Evolutionary conservation across 2,113 vertebrate species (phyloP), one percentile per base, ranked within the genome.

Genomic region (Ardeotis arabs): DNA sequence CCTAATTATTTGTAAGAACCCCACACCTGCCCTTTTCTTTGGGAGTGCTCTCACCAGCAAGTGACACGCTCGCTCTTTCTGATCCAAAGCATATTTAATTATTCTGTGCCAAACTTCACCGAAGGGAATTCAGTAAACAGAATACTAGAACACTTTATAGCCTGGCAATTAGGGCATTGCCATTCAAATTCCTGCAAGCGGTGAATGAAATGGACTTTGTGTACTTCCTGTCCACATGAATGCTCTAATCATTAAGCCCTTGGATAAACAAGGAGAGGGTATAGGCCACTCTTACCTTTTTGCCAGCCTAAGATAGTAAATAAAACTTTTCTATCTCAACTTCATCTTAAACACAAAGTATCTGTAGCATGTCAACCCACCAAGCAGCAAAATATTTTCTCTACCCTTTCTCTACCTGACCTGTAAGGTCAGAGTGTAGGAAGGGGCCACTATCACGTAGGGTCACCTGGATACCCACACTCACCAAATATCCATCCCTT

Each of bases 201-300:
- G 77, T 82, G 78, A 93, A 83, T 50, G 53, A 73, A 82, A 70
- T 55, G 50, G 59, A 95, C 84, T 91, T 94, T 50, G 55, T 89
- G 74, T 67, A 76, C 41, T 52, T 76, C 69, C 28, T 63, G 23
- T 52, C 68, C 3, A 1, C 75, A 80, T 62, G 77, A 95, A 73
- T 37, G n/a, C 37, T 83, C 59, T 85, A 87, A 95, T 90, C 67
- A 85, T 94, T 82, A 91, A 94, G 66, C 50, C 16, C 7, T 37
- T 82, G 41, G 62, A 90, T 37, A 93, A 93, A 93, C 47, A 85
- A 68, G 33, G 33, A 62, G 22, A 73, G 27, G 39, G 33, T 78
- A 91, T 19, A 64, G 56, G 76, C 31, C 37, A 91, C 28, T 82
- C 39, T 78, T 74, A 39, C 50, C 25, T 70, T 92, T 95, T 93